Evolutionary conservation across 2,888 invertebrate species (phyloP).

Genomic region (Cephus spinipes): DNA sequence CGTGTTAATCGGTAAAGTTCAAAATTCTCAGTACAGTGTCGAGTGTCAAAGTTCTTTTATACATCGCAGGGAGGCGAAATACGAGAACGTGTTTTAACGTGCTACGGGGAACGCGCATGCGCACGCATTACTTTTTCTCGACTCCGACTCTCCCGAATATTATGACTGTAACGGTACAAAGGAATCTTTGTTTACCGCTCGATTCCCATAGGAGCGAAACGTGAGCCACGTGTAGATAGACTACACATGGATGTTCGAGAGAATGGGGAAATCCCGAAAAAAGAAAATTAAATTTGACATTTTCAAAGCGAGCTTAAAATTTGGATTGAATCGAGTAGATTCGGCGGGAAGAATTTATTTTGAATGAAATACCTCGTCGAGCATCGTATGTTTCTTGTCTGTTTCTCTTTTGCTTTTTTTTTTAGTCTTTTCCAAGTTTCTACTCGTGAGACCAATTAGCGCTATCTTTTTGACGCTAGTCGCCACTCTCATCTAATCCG

Average conservation of each 20-base stretch:
- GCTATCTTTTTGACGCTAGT: conserved; percentile 10
- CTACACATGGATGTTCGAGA: no score
- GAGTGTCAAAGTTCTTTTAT: not conserved
- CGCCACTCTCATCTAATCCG: conserved; percentile 14
- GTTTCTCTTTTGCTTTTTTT: not conserved
- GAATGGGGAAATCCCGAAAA: no score
- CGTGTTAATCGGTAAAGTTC: not conserved
- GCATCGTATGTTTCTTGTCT: no score
- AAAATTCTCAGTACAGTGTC: not conserved
- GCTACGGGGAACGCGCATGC: not conserved
- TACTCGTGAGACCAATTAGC: conserved; percentile 20
- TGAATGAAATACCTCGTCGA: no score
- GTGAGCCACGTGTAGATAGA: not conserved
- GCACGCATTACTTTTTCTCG: not conserved
- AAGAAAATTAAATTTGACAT: no score
- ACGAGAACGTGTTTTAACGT: not conserved
- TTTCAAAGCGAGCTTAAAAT: no score
- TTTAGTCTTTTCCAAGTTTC: conserved; percentile 9
- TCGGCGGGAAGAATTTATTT: no score
- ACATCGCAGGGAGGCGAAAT: no score
- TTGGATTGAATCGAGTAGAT: no score
- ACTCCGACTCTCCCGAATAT: conserved; percentile 16
- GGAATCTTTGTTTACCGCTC: conserved; percentile 1
- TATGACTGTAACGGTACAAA: conserved; percentile 16
- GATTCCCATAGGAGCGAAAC: not conserved